Evolutionary conservation across 2,888 invertebrate genomes (phyloP).

Genomic region (Charanyca ferruginea): DNA sequence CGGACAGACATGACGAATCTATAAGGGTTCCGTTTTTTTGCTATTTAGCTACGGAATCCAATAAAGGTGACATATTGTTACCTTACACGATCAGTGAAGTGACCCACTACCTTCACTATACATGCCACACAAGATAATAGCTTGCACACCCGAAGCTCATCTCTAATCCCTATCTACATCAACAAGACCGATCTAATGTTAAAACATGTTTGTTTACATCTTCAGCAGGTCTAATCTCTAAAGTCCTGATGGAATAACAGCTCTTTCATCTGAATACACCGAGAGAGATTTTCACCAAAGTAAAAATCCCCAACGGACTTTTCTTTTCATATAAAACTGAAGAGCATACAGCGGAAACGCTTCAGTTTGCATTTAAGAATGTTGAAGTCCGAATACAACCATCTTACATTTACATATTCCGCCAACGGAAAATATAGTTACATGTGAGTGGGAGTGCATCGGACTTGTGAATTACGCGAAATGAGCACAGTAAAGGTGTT

Average conservation of each 20-base stretch:
- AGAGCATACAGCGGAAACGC: slow-evolving; percentile 22
- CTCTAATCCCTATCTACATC: slow-evolving; percentile 9
- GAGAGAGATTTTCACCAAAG: not conserved
- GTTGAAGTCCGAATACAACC: slow-evolving; percentile 23
- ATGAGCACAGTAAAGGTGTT: slow-evolving; percentile 77
- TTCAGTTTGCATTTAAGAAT: slow-evolving; percentile 31
- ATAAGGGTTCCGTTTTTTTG: no score
- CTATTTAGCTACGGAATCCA: not conserved
- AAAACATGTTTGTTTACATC: no score
- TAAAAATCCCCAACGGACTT: slow-evolving; percentile 35
- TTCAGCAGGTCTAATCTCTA: no score
- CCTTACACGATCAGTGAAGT: slow-evolving; percentile 20
- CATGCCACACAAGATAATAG: slow-evolving; percentile 9
- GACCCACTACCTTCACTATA: slow-evolving; percentile 20
- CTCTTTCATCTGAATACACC: no score
- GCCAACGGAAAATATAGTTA: slow-evolving; percentile 39
- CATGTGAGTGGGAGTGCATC: slow-evolving; percentile 57
- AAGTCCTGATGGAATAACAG: no score
- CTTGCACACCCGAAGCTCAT: slow-evolving; percentile 18
- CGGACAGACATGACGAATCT: no score
- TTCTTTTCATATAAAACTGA: slow-evolving; percentile 36
- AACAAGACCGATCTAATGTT: not conserved
- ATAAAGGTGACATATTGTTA: slow-evolving; percentile 20
- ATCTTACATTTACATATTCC: slow-evolving; percentile 41
- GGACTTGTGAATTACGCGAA: slow-evolving; percentile 69